Percentiles rank a stretch among this genome's conserved stretches.
Evolutionary conservation across 2,113 vertebrate genomes (phyloP).

Genomic region (Colistium nudipinnis): DNA sequence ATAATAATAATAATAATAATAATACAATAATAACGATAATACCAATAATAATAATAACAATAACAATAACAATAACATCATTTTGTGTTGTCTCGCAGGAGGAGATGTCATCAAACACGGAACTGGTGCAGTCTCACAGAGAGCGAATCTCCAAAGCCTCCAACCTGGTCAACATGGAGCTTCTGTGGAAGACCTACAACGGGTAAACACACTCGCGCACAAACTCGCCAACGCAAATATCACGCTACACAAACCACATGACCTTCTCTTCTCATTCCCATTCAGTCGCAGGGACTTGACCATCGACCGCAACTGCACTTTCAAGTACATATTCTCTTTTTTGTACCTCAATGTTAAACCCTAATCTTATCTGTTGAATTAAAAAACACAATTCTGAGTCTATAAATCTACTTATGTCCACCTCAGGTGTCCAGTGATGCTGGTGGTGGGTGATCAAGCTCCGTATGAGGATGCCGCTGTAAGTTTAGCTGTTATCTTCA

Average conservation of each 20-base stretch:
- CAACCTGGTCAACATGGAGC: conserved; percentile 86
- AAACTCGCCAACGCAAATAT: neutral
- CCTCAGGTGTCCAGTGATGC: conserved; percentile 90
- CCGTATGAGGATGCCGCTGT: conserved; percentile 93
- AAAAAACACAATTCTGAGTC: accelerated
- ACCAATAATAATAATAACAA: no score
- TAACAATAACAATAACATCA: no score
- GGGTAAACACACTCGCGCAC: conserved; percentile 63
- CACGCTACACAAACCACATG: neutral
- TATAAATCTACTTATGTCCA: neutral
- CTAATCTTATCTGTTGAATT: neutral
- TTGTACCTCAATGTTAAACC: neutral
- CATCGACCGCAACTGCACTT: conserved; percentile 84
- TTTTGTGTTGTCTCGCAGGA: conserved; percentile 60
- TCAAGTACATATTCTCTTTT: conserved; percentile 76
- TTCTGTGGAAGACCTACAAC: conserved; percentile 91
- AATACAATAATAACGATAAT: no score
- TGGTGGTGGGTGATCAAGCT: conserved; percentile 94
- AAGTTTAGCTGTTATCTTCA: conserved; percentile 52
- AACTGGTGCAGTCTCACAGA: conserved; percentile 85
- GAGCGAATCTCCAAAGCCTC: conserved; percentile 83
- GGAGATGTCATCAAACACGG: conserved; percentile 86
- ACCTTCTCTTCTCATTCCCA: conserved; percentile 10
- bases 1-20: no score
- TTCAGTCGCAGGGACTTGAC: conserved; percentile 88